phyloP scores from a whole-genome alignment of 2,797 vertebrate species.

The Acrossocheilus wenchowensis region DNA sequence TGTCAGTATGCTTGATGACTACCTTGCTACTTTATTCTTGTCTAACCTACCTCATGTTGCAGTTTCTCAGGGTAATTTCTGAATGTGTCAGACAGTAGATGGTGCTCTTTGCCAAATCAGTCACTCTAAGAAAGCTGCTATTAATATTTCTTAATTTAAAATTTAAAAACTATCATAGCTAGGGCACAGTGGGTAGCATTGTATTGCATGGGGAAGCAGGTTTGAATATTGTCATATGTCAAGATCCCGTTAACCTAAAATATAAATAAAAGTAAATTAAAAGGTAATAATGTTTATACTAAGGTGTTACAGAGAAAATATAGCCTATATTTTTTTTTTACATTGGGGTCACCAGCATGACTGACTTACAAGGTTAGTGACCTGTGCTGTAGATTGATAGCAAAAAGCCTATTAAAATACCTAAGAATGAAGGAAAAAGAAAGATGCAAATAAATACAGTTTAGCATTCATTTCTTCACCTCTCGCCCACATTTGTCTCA shows the following conservation, averaged over 20 bases:
- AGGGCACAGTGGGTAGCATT: not conserved
- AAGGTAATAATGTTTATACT: not conserved
- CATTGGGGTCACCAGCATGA: not conserved
- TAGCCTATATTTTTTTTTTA: not conserved
- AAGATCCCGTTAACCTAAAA: not conserved
- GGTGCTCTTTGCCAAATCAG: not conserved
- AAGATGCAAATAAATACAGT: not conserved
- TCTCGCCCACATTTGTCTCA: constrained; percentile 50
- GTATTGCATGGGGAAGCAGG: not conserved
- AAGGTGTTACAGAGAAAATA: not conserved
- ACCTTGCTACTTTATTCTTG: not conserved
- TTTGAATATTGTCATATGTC: not conserved
- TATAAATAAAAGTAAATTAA: no score
- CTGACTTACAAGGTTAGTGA: no score
- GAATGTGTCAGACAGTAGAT: not conserved
- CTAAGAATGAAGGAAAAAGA: not conserved
- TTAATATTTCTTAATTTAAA: not conserved
- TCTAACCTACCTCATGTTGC: not conserved
- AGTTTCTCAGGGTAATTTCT: not conserved
- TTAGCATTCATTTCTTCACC: constrained; percentile 34
- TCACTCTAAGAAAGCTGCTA: not conserved
- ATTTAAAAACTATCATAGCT: not conserved
- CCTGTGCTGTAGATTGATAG: not conserved
- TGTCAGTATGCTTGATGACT: not conserved
- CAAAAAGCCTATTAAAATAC: not conserved